Base-by-base conservation (phyloP, 1,140 invertebrate genomes). In the Agrypnia vestita region DNA sequence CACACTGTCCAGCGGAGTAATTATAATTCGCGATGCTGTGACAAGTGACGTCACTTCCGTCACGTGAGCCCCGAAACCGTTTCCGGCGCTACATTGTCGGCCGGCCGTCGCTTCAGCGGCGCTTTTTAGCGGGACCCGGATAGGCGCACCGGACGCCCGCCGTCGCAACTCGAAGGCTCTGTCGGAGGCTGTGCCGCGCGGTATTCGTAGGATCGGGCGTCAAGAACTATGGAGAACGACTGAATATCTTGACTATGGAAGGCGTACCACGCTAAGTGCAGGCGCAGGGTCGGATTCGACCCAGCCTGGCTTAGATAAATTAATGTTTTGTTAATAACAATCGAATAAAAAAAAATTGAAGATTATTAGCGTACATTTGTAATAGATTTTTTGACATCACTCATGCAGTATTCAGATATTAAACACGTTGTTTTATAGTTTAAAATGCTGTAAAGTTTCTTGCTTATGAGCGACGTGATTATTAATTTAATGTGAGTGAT, bases 171-270 rank as follows among this genome's bases (percentile, higher is more conserved):
- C 19, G 19, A 64, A 64, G 67, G 67, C 67, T 46, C 47, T 71
- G 8, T 8, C 67, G 67, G 67, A 71, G 67, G 67, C 67, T 71
- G 67, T 47, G 46, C n/a, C 46, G 46, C 43, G 44, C 67, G 46
- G 13, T 46, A 71, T 25, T 71, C 43, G 47, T 49, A 71, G 43
- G 67, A 71, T 71, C 67, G 46, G 46, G 46, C 67, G 15, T 49
- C 46, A 47, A 71, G 67, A 71, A 47, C 67, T 71, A 71, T 71
- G 67, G 67, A 44, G 67, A 25, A 47, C 67, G 67, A 71, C 67
- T 71, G 67, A 71, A 71, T 71, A 71, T 71, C 67, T 71, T 49
- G 8, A 46, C 67, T 71, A 71, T 46, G 46, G 67, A 15, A 46
- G 67, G 43, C 46, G 67, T 71, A 71, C 67, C 44, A 47, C 67